Base-by-base conservation (phyloP, 2,888 invertebrate genomes). In the Eudasyphora cyanicolor region DNA sequence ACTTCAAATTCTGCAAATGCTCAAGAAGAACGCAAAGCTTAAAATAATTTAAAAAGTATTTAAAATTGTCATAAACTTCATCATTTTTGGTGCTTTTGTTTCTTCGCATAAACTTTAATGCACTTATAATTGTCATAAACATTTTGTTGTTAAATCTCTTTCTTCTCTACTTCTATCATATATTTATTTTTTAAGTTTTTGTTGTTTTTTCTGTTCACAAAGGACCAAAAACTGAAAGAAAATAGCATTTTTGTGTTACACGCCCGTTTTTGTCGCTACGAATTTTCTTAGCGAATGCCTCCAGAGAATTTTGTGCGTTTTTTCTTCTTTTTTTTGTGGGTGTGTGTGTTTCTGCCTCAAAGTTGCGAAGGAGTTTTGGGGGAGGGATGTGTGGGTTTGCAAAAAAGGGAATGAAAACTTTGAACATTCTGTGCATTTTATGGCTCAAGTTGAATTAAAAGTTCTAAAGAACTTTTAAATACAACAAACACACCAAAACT, bases 91-190 rank as follows among this genome's bases (percentile, higher is more conserved):
- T 19, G 8, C 35, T 67, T 1, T 42, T 73, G 14, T 57, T 54
- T 10, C 38, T 57, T n/a, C 42, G 38, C 62, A 71, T 10, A 84
- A 77, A 75, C 77, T 82, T 82, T 76, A 80, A 84, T 84, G 84
- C 78, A 84, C 80, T 84, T 81, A 75, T 84, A 81, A 84, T 84
- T 84, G 80, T 81, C 84, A 81, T 81, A 84, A 84, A 81, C 24
- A 81, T 75, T 80, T 76, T 73, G 75, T 82, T 69, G 32, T 60
- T 67, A 60, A 60, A 60, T 60, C 60, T 60, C 14, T 60, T 60
- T 8, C 27, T 24, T 57, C 57, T 60, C 14, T 14, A 29, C 2
- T 29, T 60, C 4, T n/a, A 12, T 45, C 45, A 45, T 45, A 45
- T 57, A 12, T 27, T 21, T 6, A 8, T 49, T 6, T 49, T 49